phyloP scores from a whole-genome alignment of 2,888 invertebrate species.

The Patella depressa region DNA sequence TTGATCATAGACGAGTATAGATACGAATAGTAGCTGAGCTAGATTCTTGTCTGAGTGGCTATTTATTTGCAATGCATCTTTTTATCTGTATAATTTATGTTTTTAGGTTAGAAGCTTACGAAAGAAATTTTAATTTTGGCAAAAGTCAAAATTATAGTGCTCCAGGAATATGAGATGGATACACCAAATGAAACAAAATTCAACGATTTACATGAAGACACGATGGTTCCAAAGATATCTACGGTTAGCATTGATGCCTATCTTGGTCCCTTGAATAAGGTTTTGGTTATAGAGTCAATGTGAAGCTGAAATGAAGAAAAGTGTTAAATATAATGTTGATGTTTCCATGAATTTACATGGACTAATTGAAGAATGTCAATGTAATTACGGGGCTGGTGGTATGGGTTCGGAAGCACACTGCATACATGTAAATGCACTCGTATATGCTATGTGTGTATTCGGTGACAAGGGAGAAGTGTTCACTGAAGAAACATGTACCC shows the following conservation, averaged over 20 bases:
- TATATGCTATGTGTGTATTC: neutral
- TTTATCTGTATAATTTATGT: neutral
- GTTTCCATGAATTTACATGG: neutral
- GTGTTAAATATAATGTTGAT: neutral
- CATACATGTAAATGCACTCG: neutral
- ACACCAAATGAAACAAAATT: too few relatives aligned
- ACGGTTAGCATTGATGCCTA: neutral
- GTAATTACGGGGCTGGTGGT: constrained; percentile 5
- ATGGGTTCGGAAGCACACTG: constrained; percentile 2
- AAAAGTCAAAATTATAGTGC: neutral
- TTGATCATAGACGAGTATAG: too few relatives aligned
- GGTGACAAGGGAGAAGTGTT: neutral
- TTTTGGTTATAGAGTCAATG: neutral
- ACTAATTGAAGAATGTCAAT: neutral
- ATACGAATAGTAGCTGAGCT: too few relatives aligned
- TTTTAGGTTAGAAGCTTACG: neutral
- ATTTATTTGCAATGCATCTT: too few relatives aligned
- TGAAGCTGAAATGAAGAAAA: neutral
- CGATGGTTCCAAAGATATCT: too few relatives aligned
- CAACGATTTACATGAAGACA: too few relatives aligned
- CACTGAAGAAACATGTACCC: neutral
- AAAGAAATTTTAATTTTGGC: neutral
- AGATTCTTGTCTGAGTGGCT: too few relatives aligned
- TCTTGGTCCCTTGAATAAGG: neutral
- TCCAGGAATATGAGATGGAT: too few relatives aligned